These are phyloP conservation scores for Caenorhabditis imperialis DNA, from an alignment of 2,888 invertebrate species.

Conservation along the genomic window DNA sequence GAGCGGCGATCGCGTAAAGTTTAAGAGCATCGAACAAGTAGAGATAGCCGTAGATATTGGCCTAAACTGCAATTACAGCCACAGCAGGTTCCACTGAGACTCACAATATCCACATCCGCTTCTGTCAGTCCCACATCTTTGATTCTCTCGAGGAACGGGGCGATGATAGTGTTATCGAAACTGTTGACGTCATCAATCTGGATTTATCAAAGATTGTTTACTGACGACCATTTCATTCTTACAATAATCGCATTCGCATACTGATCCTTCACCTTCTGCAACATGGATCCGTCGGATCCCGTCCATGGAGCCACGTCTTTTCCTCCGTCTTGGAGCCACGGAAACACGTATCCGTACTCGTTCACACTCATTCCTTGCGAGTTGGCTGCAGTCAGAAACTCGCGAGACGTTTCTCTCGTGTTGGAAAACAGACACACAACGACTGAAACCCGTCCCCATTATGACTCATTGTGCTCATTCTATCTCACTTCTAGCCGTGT, in stretches of 20 bases:
- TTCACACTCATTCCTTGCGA: conserved; percentile 57
- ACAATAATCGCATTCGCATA: conserved; percentile 76
- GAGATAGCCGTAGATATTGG: conserved; percentile 67
- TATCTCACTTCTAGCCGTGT: conserved; percentile 59
- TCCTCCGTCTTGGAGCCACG: conserved; percentile 71
- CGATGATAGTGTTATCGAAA: conserved; percentile 65
- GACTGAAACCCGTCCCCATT: conserved; percentile 45
- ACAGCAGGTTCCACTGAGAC: conserved; percentile 45
- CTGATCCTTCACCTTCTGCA: conserved; percentile 76
- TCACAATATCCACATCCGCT: conserved; percentile 62
- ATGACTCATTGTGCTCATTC: too few relatives aligned
- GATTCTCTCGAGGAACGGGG: conserved; percentile 65
- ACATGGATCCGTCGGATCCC: conserved; percentile 74
- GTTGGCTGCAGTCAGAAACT: conserved; percentile 64
- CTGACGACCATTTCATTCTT: neutral
- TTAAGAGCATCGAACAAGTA: conserved; percentile 68
- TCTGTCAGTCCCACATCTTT: conserved; percentile 63
- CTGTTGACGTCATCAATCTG: conserved; percentile 69
- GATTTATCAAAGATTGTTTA: neutral
- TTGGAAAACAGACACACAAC: conserved; percentile 64
- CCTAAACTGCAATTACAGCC: conserved; percentile 54
- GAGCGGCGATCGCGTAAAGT: conserved; percentile 71
- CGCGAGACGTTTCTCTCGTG: conserved; percentile 60
- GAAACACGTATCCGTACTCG: conserved; percentile 64
- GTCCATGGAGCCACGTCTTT: conserved; percentile 77